These are phyloP conservation scores for Phyllotis vaccarum DNA, from an alignment of 2,797 vertebrate genomes.

Conservation along the genomic window DNA sequence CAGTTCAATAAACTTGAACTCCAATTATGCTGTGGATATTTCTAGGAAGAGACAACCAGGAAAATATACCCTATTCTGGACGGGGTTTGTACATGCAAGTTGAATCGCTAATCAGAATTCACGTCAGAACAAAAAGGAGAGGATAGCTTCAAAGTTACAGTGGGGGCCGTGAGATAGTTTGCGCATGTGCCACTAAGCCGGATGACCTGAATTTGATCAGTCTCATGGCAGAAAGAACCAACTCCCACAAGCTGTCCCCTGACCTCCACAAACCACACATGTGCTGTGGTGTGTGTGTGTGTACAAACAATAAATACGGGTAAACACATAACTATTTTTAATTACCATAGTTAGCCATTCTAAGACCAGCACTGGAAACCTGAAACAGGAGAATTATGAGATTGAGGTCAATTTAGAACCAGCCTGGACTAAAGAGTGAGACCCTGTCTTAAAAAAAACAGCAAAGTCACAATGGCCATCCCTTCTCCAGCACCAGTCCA, in stretches of 20 bases:
- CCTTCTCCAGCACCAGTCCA: background rate
- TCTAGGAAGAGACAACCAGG: slow-evolving; percentile 8
- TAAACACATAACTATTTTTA: background rate
- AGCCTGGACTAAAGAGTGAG: background rate
- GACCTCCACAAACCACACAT: background rate
- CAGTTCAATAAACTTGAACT: slow-evolving; percentile 54
- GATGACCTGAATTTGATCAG: background rate
- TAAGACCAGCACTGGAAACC: background rate
- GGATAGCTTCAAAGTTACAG: background rate
- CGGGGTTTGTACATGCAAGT: background rate
- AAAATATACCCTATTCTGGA: background rate
- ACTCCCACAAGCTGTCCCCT: background rate
- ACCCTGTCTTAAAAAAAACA: background rate
- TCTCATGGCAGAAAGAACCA: background rate
- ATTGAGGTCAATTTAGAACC: background rate
- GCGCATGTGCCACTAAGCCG: background rate
- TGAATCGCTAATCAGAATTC: background rate
- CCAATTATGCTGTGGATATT: slow-evolving; percentile 22
- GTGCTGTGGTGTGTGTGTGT: background rate
- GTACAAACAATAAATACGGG: background rate
- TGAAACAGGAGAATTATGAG: background rate
- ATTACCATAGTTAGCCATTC: background rate
- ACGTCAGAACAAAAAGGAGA: background rate
- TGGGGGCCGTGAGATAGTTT: background rate
- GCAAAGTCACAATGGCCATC: background rate